Evolutionary conservation across 2,888 invertebrate species (phyloP), one percentile per base, ranked within the genome.

Genomic region (Hirtodrosophila histrioides): DNA sequence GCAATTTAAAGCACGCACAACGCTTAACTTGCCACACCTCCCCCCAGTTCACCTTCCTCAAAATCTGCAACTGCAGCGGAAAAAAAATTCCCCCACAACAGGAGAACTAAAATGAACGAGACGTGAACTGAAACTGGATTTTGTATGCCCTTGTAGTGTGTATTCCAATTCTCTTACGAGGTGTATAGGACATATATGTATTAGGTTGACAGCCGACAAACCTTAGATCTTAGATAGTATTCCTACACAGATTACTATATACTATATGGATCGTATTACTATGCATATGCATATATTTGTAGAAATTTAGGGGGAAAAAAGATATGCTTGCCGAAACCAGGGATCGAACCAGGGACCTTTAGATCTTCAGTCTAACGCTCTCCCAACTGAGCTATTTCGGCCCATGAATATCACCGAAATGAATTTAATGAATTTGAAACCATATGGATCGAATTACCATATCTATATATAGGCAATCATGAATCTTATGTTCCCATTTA

Each of bases 311-410:
- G 8, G 12, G 3, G 2, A 12, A 10, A 9, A 53, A 45, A 44
- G 1, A 65, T 9, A 61, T 24, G 4, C 7, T 10, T 94, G 94
- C 94, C 94, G 94, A 94, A 94, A 94, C 94, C 94, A 92, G 94
- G 94, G 94, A 94, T 94, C 92, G 94, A 94, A 94, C 94, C 94
- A 93, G 94, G 94, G 94, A 94, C 94, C 93, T 94, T 94, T 94
- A 94, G 94, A 94, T 94, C 94, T 94, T 94, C 94, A 94, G 94
- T 94, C 94, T 94, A 94, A 94, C 94, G 94, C 94, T 94, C 94
- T 94, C 94, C 94, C 94, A 94, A 94, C 94, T 95, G 94, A 95
- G 94, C 94, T 95, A 94, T 95, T 95, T 94, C 94, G 94, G 94
- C 94, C 33, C 27, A 44, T 24, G 66, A 9, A 1, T 10, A 8